Evolutionary conservation across 1,140 invertebrate species (phyloP).

Genomic region (Drosophila tani): DNA sequence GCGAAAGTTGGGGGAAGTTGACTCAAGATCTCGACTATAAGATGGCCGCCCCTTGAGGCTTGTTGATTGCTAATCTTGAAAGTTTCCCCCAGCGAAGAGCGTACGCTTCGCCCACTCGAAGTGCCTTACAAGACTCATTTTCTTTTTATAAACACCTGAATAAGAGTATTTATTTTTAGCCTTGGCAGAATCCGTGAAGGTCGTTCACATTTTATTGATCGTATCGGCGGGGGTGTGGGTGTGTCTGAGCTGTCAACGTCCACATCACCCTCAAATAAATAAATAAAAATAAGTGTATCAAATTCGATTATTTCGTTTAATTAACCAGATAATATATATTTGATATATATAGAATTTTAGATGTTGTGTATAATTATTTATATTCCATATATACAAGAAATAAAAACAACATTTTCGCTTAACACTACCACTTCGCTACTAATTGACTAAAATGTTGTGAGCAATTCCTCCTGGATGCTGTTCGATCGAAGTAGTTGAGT

Average conservation of each 20-base stretch:
- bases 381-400: constrained; percentile 65
- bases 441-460: constrained; percentile 86
- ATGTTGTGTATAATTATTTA: constrained; percentile 54
- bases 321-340: constrained; percentile 55
- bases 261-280: background rate
- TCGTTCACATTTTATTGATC: constrained; percentile 32
- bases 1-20: background rate
- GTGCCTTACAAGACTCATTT: constrained; percentile 12
- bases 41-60: background rate
- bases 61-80: constrained; percentile 5
- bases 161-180: constrained; percentile 31
- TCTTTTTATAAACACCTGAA: constrained; percentile 26
- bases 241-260: background rate
- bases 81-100: background rate
- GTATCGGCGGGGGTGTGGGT: constrained; percentile 1
- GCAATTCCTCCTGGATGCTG: constrained; percentile 92
- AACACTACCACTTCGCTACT: constrained; percentile 51
- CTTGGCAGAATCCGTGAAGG: constrained; percentile 26
- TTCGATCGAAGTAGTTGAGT: constrained; percentile 89
- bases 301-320: constrained; percentile 39
- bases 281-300: constrained; percentile 13
- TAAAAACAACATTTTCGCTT: constrained; percentile 60
- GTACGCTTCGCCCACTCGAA: constrained; percentile 4
- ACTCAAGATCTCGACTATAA: background rate
- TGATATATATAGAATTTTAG: constrained; percentile 51